Percentiles rank a stretch among this genome's conserved stretches.
phyloP scores from a whole-genome alignment of 2,113 vertebrate genomes.

The Alaudala cheleensis region DNA sequence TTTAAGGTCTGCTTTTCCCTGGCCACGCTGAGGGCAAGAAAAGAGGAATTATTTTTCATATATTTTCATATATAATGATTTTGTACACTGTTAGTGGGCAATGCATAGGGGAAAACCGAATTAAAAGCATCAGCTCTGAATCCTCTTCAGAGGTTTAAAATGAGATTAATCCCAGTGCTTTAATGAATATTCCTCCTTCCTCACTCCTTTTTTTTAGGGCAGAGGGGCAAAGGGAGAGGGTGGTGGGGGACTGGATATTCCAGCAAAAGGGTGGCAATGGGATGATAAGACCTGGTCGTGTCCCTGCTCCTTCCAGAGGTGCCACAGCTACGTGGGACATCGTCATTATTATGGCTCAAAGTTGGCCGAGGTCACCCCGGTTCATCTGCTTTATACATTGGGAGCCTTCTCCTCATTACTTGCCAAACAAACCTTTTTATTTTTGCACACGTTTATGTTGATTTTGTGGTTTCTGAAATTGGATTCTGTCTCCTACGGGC shows the following conservation, averaged over 20 bases:
- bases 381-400: conserved; percentile 87
- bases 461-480: conserved; percentile 93
- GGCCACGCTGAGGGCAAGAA: neutral
- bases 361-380: conserved; percentile 78
- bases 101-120: neutral
- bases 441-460: conserved; percentile 90
- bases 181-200: neutral
- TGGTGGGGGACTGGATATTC: neutral
- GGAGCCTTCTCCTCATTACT: conserved; percentile 84
- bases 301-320: conserved; percentile 47
- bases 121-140: neutral
- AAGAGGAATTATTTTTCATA: neutral
- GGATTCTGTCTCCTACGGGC: conserved; percentile 91
- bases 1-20: neutral
- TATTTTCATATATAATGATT: neutral
- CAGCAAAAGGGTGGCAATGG: conserved; percentile 18
- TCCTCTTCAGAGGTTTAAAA: neutral
- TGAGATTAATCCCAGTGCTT: neutral
- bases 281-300: conserved; percentile 6
- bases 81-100: neutral
- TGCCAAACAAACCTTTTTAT: conserved; percentile 88
- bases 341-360: conserved; percentile 39
- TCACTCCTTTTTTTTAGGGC: neutral
- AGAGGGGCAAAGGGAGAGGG: neutral
- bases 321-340: conserved; percentile 62